Evolutionary conservation across 2,888 invertebrate species (phyloP), one percentile per base, ranked within the genome.

Genomic region (Anorthoa munda): DNA sequence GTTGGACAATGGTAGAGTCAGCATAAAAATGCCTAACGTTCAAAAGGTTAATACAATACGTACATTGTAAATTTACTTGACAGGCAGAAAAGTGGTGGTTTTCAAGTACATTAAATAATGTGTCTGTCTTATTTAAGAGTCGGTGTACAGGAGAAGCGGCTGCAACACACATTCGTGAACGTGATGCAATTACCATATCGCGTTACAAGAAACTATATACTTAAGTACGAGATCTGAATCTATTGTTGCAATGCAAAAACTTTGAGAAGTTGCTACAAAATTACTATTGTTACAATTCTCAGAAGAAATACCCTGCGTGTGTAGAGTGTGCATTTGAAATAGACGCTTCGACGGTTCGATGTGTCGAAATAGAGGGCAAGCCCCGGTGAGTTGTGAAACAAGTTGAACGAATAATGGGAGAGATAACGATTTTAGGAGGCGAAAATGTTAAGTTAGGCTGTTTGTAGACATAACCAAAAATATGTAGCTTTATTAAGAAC

Each of bases 171-270:
- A 87, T 86, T 84, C 83, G 81, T 78, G 79, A 84, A 89, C 90
- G 91, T 90, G 91, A 89, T 86, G 84, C 83, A 77, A 89, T 90
- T 90, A 90, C 86, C 89, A 91, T 90, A 89, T 88, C 86, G 85
- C 85, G 86, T 86, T 87, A 86, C 88, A 81, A 84, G 84, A 85
- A 87, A 84, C 86, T 82, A 84, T 83, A 84, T 82, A 82, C 72
- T 85, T 82, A 83, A 82, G 83, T 83, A 82, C 74, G 81, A 85
- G 86, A 88, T 86, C 86, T 85, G 85, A 87, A 86, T 88, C 86
- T 83, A 84, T 85, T 84, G 84, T 80, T 81, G 71, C 78, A 74
- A 81, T 83, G 79, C 82, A 81, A 84, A 82, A 81, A 79, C 79
- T 81, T 81, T 66, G 72, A 75, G 61, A 77, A 82, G 72, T 74